Evolutionary conservation across 2,113 vertebrate species (phyloP), one percentile per base, ranked within the genome.

Genomic region (Condylura cristata): DNA sequence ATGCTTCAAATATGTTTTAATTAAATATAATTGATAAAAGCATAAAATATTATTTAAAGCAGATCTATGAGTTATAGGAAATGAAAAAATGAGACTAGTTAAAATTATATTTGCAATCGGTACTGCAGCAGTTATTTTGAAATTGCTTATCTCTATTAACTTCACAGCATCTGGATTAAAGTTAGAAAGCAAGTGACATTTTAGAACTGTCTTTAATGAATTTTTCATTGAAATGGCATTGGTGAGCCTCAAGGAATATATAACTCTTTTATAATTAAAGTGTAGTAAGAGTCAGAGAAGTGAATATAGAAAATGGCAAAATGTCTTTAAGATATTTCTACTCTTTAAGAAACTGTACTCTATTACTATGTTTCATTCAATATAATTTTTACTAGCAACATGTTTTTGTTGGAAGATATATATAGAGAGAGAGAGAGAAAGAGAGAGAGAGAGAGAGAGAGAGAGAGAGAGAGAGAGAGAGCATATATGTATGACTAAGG

Each of bases 241-340:
- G 85, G 32, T 84, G 79, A 96, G 74, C 74, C 74, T 94, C 93
- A 56, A 96, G 80, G 68, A 90, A 90, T 97, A 83, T 95, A 58
- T 96, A 78, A 81, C 88, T 96, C 58, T 95, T 80, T 75, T 96
- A 91, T 86, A 97, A 98, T 97, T 97, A 97, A 95, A 89, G 32
- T 94, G 95, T 96, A 82, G 65, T 94, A 87, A 71, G 81, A 90
- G 75, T 97, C 94, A 95, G 79, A 78, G 88, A 95, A 91, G 34
- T 96, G 89, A 95, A 63, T 97, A 90, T 96, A 44, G 11, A 63
- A 95, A 97, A 89, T 94, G 83, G 60, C 13, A 20, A 81, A 95
- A 11, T 87, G 85, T 94, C 94, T 91, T 93, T 13, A 76, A 46
- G 53, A 97, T 96, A 80, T 75, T 90, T 96, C 93, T 93, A 39